Base-by-base conservation (phyloP, 2,888 invertebrate species). In the Amphimallon solstitiale region DNA sequence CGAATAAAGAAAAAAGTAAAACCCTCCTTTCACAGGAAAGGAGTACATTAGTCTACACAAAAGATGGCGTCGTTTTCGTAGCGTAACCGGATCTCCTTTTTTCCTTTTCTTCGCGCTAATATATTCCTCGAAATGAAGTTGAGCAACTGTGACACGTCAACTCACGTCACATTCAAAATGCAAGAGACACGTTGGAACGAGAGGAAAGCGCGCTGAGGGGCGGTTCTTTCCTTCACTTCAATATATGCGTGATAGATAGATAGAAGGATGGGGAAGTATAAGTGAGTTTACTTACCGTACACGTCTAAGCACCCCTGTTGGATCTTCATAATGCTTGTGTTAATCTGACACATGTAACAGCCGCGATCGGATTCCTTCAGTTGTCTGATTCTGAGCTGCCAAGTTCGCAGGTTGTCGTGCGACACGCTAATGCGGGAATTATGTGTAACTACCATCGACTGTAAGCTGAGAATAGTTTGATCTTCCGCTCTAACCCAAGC, bases 281-380 rank as follows among this genome's bases (percentile, higher is more conserved):
- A 5, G 29, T 10, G 15, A 45, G 23, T 43, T 45, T 43, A 83
- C 88, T 87, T 81, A 95, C 95, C 93, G 79, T 92, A 91, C 15
- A 95, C 94, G 80, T 94, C 94, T 67, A 95, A 88, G 79, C 95
- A 95, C 6, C 94, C 94, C 63, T 92, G 87, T 83, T 93, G 92
- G 79, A 92, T 93, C 83, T 91, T 94, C 92, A 95, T 93, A 62
- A 89, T 88, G 68, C 89, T 91, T 1, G 94, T 94, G 84, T 95
- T 95, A 77, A 95, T 93, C 86, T 95, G 94, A 79, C 95, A 95
- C 92, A 94, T 93, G 83, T 95, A 95, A 80, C 94, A 95, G 67
- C 93, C 95, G 48, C 91, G 87, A 82, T 95, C 95, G 45, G 90
- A 87, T 75, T 93, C 93, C 71, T 91, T 88, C 60, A 95, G 85